A percentile compares a stretch with the other conserved stretches of the same genome.
These are phyloP conservation scores for Phyllotreta cruciferae DNA, from an alignment of 2,888 invertebrate species.

Conservation along the genomic window DNA sequence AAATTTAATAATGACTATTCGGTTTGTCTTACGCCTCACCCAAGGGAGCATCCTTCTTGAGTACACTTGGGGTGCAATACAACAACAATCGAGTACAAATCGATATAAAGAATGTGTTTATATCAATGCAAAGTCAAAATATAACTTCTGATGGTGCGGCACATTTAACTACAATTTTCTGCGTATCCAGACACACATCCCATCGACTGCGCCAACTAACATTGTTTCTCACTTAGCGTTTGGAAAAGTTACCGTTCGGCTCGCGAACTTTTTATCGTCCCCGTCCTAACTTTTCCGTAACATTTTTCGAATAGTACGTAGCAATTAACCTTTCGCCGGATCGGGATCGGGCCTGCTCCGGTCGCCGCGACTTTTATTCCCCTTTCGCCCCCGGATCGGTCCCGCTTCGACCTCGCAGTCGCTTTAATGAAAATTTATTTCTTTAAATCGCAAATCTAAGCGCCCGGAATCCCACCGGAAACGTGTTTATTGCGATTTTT, in stretches of 20 bases:
- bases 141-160: too few species aligned
- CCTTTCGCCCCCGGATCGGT: neutral
- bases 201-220: constrained; percentile 5
- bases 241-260: constrained; percentile 10
- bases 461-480: neutral
- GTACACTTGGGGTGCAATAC: neutral
- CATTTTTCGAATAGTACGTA: constrained; percentile 12
- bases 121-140: too few species aligned
- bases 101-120: too few species aligned
- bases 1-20: constrained; percentile 42
- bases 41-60: constrained; percentile 5
- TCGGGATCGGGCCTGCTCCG: constrained; percentile 5
- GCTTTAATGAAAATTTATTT: constrained; percentile 7
- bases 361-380: constrained; percentile 11
- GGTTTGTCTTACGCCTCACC: constrained; percentile 32
- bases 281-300: constrained; percentile 3
- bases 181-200: too few species aligned
- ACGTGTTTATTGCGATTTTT: too few species aligned
- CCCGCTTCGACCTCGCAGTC: neutral
- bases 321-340: constrained; percentile 11
- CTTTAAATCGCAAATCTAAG: constrained; percentile 9
- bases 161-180: too few species aligned
- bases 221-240: constrained; percentile 15
- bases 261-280: constrained; percentile 7
- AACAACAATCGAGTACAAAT: too few species aligned